Conservation (phyloP, 2,113 vertebrate species). For the Phylloscopus trochiloides region DNA sequence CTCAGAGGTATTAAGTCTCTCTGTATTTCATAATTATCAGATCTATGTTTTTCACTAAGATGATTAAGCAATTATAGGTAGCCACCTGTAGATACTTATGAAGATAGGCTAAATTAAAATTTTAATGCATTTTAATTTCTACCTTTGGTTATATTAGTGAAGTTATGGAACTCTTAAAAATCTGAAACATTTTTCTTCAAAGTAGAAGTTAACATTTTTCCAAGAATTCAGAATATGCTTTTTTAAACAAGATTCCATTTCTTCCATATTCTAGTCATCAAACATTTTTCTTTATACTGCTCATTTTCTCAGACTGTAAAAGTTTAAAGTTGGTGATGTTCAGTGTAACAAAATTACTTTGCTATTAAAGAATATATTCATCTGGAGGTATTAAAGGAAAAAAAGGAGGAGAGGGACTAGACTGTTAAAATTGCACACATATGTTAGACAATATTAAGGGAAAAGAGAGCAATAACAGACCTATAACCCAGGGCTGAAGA, state of each 20-base stretch:
- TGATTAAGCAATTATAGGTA: slow-evolving; percentile 3
- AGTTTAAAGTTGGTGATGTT: background rate
- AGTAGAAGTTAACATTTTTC: background rate
- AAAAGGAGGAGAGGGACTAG: background rate
- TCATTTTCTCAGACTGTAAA: slow-evolving; percentile 3
- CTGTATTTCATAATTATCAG: slow-evolving; percentile 19
- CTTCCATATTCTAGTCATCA: background rate
- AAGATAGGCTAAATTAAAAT: background rate
- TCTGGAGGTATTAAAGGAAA: background rate
- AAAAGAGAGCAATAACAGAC: background rate
- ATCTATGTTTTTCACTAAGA: background rate
- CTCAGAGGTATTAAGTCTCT: background rate
- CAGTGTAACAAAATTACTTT: background rate
- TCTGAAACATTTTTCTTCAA: background rate
- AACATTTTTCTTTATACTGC: background rate
- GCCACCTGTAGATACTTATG: background rate
- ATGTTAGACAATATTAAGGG: background rate
- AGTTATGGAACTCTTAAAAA: background rate
- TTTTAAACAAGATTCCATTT: background rate
- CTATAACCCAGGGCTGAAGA: background rate
- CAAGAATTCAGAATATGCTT: background rate
- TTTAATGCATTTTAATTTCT: background rate
- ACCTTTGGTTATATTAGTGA: background rate
- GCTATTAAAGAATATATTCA: background rate
- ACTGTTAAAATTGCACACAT: background rate